phyloP scores from a whole-genome alignment of 2,797 vertebrate species.

The Tauraco hartlaubi region DNA sequence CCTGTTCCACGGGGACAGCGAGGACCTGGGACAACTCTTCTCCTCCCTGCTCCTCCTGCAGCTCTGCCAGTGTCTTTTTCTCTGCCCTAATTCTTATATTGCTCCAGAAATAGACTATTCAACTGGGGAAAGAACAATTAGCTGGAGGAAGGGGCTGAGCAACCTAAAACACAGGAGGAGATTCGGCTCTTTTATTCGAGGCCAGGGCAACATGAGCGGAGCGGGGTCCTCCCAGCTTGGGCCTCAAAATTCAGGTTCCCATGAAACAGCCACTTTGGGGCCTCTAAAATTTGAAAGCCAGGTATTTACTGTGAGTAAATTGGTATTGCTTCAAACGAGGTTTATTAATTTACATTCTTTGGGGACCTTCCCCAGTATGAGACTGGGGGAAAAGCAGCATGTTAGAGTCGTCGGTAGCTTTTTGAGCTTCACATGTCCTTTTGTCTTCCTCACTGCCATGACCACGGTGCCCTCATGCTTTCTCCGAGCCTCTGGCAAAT shows the following conservation, averaged over 20 bases:
- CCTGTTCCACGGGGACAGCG: background rate
- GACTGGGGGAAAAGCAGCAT: background rate
- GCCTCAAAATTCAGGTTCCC: background rate
- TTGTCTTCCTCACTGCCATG: background rate
- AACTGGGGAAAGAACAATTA: slow-evolving; percentile 57
- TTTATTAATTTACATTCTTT: background rate
- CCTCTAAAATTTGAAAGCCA: background rate
- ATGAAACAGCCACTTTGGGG: background rate
- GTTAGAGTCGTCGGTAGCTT: background rate
- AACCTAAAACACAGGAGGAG: background rate
- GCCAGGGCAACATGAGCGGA: background rate
- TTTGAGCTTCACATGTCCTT: background rate
- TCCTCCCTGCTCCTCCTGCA: background rate
- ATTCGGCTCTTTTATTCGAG: background rate
- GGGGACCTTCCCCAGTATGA: background rate
- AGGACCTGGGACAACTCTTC: background rate
- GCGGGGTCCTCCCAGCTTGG: background rate
- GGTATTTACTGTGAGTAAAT: background rate
- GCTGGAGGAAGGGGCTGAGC: slow-evolving; percentile 12
- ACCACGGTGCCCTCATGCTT: background rate
- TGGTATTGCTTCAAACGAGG: background rate
- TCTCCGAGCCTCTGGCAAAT: background rate
- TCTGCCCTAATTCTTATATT: slow-evolving; percentile 19
- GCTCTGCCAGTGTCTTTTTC: slow-evolving; percentile 22
- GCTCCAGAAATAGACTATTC: slow-evolving; percentile 66